These are phyloP conservation scores for Pygoscelis adeliae DNA, from an alignment of 2,113 vertebrate species.

Conservation along the genomic window DNA sequence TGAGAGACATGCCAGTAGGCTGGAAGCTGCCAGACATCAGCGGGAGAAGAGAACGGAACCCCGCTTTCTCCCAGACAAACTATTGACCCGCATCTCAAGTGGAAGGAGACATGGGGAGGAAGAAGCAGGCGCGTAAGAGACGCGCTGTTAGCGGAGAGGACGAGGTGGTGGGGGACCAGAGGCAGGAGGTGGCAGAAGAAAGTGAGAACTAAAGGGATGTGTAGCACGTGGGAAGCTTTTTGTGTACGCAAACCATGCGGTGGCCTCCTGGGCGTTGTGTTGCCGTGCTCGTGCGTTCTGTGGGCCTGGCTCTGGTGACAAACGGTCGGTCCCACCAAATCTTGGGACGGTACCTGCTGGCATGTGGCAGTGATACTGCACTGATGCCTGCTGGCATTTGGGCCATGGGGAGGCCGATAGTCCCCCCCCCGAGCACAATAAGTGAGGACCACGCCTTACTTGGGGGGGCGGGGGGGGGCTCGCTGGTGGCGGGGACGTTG, in stretches of 20 bases:
- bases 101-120: background rate
- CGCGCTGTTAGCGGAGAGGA: background rate
- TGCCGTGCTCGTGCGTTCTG: rapidly evolving
- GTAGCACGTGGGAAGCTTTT: background rate
- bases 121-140: background rate
- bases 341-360: rapidly evolving
- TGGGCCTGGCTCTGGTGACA: background rate
- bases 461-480: rapidly evolving
- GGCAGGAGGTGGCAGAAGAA: background rate
- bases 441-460: rapidly evolving
- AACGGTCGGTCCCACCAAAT: rapidly evolving
- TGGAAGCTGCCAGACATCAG: background rate
- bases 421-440: rapidly evolving
- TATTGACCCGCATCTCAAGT: background rate
- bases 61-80: background rate
- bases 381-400: background rate
- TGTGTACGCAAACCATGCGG: rapidly evolving
- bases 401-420: background rate
- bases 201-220: background rate
- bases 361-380: background rate
- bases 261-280: background rate
- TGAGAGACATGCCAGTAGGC: background rate
- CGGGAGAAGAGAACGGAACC: background rate
- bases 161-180: background rate
- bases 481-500: rapidly evolving